Evolutionary conservation across 2,888 invertebrate species (phyloP), one percentile per base, ranked within the genome.

Genomic region (Celastrina argiolus): DNA sequence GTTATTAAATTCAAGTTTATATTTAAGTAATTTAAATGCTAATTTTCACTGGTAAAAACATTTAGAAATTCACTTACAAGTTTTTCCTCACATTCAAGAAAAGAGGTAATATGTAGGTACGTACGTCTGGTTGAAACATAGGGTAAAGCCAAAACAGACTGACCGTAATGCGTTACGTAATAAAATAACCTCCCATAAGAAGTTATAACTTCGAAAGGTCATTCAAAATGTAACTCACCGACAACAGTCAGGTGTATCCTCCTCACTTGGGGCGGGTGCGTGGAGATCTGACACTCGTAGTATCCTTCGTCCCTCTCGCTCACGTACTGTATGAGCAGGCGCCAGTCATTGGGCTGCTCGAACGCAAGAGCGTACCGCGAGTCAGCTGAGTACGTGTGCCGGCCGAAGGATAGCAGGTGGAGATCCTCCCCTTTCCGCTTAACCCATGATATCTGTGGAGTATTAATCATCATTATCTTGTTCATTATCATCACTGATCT

Each of bases 261-360:
- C 75, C 94, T 90, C 71, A 95, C 94, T 67, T 95, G 84, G 10
- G 95, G 95, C 8, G 95, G 95, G 82, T 95, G 95, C 18, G 94
- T 93, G n/a, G 95, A 95, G 72, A 96, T 94, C 87, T 95, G 95
- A 75, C 95, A 96, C 83, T 95, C 96, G 83, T 95, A 96, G 74
- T 92, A 93, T n/a, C 96, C 96, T 71, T 94, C 94, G 78, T 96
- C 96, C 66, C 94, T 90, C 78, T 95, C 94, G 68, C 94, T 94
- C 71, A 95, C 94, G 79, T 94, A 94, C 80, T 94, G 93, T 66
- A 96, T 94, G 70, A 93, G 92, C 68, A 96, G 91, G 71, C 95
- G 93, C 96, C 96, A 96, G 80, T 96, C 94, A 78, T 95, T 95
- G 8, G 95, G 95, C 67, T 93, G 93, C 74, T 94, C 93, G 78